Percentiles rank a stretch among this genome's conserved stretches.
These are phyloP conservation scores for Neosilurus hyrtlii DNA, from an alignment of 2,797 vertebrate genomes.

Conservation along the genomic window DNA sequence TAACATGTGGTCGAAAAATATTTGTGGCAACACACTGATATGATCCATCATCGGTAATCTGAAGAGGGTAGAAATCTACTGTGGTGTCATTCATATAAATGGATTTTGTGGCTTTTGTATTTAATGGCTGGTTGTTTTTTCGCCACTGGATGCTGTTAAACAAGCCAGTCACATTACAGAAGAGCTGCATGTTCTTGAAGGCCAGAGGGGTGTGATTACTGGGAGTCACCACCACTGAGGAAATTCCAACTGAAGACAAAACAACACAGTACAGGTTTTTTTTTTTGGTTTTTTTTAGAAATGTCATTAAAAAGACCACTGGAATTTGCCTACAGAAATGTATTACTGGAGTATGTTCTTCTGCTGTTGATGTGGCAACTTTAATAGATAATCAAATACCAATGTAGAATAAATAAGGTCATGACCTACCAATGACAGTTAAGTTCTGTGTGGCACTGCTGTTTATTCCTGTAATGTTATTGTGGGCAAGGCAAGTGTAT, in stretches of 20 bases:
- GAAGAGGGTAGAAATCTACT: conserved; percentile 63
- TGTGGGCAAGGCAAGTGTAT: conserved; percentile 67
- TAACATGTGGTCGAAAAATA: conserved; percentile 18
- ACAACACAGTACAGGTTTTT: conserved; percentile 7
- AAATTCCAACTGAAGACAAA: conserved; percentile 58
- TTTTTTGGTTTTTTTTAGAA: background rate
- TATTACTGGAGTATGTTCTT: background rate
- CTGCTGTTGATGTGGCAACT: background rate
- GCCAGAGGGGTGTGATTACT: conserved; percentile 55
- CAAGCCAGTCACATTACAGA: conserved; percentile 62
- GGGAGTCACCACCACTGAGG: conserved; percentile 56
- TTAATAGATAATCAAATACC: background rate
- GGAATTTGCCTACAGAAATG: no score
- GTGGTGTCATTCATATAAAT: conserved; percentile 39
- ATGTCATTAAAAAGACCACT: background rate
- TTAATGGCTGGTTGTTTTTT: conserved; percentile 48
- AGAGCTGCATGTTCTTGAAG: conserved; percentile 59
- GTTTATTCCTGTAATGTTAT: conserved; percentile 60
- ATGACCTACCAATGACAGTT: conserved; percentile 64
- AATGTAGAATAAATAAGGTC: background rate
- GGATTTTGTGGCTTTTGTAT: background rate
- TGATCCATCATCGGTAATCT: conserved; percentile 39
- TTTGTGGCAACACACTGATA: conserved; percentile 66
- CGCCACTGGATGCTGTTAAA: conserved; percentile 63
- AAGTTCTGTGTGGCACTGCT: conserved; percentile 51